Evolutionary conservation across 2,113 vertebrate genomes (phyloP).

Genomic region (Polypterus senegalus): DNA sequence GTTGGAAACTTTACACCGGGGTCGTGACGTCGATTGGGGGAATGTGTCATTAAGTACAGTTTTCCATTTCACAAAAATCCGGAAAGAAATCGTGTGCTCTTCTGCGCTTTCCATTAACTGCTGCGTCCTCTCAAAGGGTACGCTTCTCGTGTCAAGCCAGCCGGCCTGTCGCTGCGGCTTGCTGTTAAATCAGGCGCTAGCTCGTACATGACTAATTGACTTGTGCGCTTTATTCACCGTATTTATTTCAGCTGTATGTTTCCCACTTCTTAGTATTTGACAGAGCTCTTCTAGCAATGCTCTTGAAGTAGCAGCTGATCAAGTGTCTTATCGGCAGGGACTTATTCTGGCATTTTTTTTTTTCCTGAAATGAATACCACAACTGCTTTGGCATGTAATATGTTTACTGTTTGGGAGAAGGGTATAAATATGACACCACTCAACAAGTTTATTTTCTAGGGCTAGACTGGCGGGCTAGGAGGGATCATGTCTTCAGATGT

Average conservation of each 20-base stretch:
- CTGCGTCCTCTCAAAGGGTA: too few relatives aligned
- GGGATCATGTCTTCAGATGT: too few relatives aligned
- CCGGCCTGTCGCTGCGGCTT: slow-evolving; percentile 13
- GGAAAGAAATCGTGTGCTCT: too few relatives aligned
- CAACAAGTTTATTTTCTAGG: not conserved
- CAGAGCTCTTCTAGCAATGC: not conserved
- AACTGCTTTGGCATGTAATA: not conserved
- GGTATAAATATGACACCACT: not conserved
- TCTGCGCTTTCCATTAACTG: too few relatives aligned
- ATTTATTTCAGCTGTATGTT: slow-evolving; percentile 33
- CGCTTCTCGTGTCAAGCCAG: too few relatives aligned
- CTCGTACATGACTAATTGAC: slow-evolving; percentile 39
- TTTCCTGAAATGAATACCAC: not conserved
- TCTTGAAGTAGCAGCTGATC: not conserved
- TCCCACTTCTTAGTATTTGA: not conserved
- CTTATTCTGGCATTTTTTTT: not conserved
- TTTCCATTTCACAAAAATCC: too few relatives aligned
- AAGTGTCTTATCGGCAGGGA: not conserved
- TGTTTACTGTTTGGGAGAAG: not conserved
- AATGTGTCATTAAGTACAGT: too few relatives aligned
- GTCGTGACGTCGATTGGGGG: too few relatives aligned
- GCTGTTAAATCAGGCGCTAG: slow-evolving; percentile 43
- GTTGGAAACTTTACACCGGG: too few relatives aligned
- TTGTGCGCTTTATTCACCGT: slow-evolving; percentile 14
- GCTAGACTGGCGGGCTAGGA: not conserved